A percentile compares a stretch with the other conserved stretches of the same genome.
These are phyloP conservation scores for Carcharodon carcharias DNA, from an alignment of 2,797 vertebrate genomes.

Conservation along the genomic window DNA sequence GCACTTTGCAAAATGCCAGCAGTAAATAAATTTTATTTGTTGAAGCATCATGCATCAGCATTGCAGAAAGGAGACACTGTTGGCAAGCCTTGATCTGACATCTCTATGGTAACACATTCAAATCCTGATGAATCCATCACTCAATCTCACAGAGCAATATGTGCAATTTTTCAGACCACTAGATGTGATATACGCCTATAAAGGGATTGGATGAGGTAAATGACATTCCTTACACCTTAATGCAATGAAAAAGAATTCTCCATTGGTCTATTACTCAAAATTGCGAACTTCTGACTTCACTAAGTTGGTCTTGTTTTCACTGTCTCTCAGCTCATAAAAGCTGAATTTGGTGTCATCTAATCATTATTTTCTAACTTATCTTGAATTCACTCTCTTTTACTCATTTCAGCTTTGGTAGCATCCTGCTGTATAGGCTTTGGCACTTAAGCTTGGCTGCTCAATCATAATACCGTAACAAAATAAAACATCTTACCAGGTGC, in stretches of 20 bases:
- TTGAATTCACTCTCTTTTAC: neutral
- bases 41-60: slow-evolving; percentile 3
- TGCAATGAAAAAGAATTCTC: neutral
- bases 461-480: neutral
- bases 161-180: slow-evolving; percentile 20
- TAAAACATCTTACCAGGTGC: neutral
- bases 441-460: neutral
- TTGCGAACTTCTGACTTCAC: neutral
- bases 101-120: slow-evolving; percentile 4
- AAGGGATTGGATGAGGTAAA: slow-evolving; percentile 3
- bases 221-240: neutral
- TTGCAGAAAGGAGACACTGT: neutral
- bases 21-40: slow-evolving; percentile 19
- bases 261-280: neutral
- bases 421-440: neutral
- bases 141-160: slow-evolving; percentile 17
- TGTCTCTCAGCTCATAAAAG: neutral
- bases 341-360: neutral
- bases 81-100: neutral
- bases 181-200: neutral
- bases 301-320: neutral
- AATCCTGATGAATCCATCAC: slow-evolving; percentile 23
- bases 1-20: slow-evolving; percentile 12
- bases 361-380: neutral
- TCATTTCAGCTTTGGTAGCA: neutral